Base-by-base conservation (phyloP, 2,888 invertebrate genomes). In the Dexiosoma caninum region DNA sequence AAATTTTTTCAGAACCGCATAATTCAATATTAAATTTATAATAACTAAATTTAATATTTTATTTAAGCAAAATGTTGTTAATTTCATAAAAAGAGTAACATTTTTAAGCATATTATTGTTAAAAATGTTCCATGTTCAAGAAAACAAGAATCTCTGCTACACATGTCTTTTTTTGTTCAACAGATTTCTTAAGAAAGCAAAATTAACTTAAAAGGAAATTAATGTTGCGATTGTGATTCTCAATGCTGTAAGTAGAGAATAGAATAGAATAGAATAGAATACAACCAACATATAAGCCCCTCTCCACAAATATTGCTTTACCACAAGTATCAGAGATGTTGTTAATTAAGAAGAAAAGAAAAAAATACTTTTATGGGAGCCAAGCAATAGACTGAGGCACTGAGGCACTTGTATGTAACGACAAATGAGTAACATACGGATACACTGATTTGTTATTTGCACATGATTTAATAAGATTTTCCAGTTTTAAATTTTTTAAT, bases 21-120 rank as follows among this genome's bases (percentile, higher is more conserved):
- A n/a, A n/a, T n/a, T n/a, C n/a, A n/a, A n/a, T n/a, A n/a, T 51
- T 53, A n/a, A 9, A 3, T 42, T 27, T 59, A 4, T 27, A 23
- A 42, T 27, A 87, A 87, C 87, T 87, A 87, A 87, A 86, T 87
- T 86, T 83, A 86, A 85, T 85, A 86, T 86, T 86, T 87, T n/a
- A 84, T 86, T 86, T 87, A 84, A 86, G 85, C 85, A 84, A 86
- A 86, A 87, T 87, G 85, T 85, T 86, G 87, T 87, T 87, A 87
- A 87, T 66, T 51, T 67, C 12, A 37, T 49, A 40, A 42, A 53
- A 64, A 40, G n/a, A 32, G 16, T n/a, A 51, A 71, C 37, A 51
- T 7, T 27, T 42, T 59, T 23, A 44, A 44, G 35, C 14, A 53
- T 16, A 14, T 14, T 14, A 30, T 21, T 49, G 2, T 1, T 12